Conservation (phyloP, 2,113 vertebrate genomes). For the Actenoides hombroni region DNA sequence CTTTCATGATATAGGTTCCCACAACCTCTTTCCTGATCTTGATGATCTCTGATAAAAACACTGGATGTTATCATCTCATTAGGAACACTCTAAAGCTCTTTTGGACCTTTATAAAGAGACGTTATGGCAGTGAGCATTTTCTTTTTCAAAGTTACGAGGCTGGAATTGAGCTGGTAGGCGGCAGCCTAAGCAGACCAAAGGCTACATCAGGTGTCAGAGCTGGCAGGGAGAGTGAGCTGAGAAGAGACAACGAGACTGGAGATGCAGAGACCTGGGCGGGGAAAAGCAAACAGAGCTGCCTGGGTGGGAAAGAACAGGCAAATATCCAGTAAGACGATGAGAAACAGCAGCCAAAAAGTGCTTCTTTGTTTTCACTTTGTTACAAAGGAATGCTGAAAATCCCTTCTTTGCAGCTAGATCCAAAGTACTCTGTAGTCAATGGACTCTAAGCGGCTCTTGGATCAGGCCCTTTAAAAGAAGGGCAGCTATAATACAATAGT, state of each 20-base stretch:
- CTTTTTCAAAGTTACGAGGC: neutral
- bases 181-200: neutral
- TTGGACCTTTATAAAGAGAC: neutral
- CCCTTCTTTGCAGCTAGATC: neutral
- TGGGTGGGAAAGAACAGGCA: slow-evolving; percentile 44
- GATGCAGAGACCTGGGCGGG: slow-evolving; percentile 18
- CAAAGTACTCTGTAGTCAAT: neutral
- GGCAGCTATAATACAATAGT: neutral
- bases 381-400: slow-evolving; percentile 36
- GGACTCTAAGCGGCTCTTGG: neutral
- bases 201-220: slow-evolving; percentile 21
- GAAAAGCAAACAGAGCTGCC: slow-evolving; percentile 36
- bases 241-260: neutral
- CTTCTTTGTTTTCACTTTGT: neutral
- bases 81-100: neutral
- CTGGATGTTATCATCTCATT: neutral
- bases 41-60: neutral
- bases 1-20: neutral
- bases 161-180: neutral
- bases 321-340: slow-evolving; percentile 34
- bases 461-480: neutral
- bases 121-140: neutral
- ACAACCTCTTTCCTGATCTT: neutral
- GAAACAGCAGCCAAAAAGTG: slow-evolving; percentile 15
- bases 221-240: neutral